These are phyloP conservation scores for Brachirus orientalis DNA, from an alignment of 2,113 vertebrate species.

Conservation along the genomic window DNA sequence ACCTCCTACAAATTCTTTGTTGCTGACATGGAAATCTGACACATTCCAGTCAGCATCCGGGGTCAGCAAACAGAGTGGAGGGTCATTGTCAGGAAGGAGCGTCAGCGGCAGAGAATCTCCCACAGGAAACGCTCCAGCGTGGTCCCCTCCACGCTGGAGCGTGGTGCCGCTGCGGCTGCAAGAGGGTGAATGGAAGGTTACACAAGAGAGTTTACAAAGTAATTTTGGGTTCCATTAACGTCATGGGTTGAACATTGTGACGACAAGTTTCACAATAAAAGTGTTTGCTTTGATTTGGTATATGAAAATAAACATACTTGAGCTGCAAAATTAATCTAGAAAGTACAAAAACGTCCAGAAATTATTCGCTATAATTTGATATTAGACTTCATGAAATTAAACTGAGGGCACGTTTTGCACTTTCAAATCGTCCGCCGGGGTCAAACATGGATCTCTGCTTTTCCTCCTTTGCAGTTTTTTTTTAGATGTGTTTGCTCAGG, in stretches of 20 bases:
- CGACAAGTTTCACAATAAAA: too few species aligned
- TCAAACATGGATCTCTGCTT: background rate
- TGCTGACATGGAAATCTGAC: conserved; percentile 42
- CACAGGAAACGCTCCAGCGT: conserved; percentile 48
- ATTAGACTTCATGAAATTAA: too few species aligned
- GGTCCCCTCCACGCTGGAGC: background rate
- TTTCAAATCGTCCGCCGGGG: background rate
- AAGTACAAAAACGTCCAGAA: too few species aligned
- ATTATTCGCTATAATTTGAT: too few species aligned
- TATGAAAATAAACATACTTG: too few species aligned
- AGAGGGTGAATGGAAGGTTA: conserved; percentile 11
- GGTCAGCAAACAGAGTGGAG: conserved; percentile 42
- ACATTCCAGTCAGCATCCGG: conserved; percentile 15
- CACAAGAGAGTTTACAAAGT: conserved; percentile 1
- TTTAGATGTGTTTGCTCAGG: background rate
- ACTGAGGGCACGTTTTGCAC: too few species aligned
- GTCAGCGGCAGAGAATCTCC: conserved; percentile 17
- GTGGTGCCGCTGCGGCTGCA: background rate
- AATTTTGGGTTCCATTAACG: too few species aligned
- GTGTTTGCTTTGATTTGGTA: too few species aligned
- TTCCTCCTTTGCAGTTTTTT: conserved; percentile 6
- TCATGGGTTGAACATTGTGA: too few species aligned
- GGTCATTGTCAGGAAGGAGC: conserved; percentile 34
- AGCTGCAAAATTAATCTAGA: too few species aligned
- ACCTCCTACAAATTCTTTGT: background rate